Conservation (phyloP, 1,140 invertebrate species). For the Eumeta japonica region DNA sequence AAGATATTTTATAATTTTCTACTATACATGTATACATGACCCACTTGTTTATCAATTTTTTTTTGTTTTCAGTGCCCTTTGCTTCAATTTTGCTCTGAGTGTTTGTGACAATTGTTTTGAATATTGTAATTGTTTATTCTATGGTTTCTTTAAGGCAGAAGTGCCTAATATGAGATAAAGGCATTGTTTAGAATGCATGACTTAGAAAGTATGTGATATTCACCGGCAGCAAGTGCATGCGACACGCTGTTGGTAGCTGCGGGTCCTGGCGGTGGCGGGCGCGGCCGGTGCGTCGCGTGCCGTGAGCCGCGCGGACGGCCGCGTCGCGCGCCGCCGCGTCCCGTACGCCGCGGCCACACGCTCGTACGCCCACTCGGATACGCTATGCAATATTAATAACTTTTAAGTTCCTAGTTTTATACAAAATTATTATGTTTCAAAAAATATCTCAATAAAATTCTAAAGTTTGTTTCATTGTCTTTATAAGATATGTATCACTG, state of each 20-base stretch:
- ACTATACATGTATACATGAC: too few relatives aligned
- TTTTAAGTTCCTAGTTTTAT: background rate
- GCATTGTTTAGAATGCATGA: too few relatives aligned
- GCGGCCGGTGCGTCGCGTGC: constrained; percentile 28
- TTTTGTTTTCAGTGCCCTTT: too few relatives aligned
- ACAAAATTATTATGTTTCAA: background rate
- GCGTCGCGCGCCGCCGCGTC: constrained; percentile 58
- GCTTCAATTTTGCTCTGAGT: background rate
- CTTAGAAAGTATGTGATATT: background rate
- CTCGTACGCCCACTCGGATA: constrained; percentile 17
- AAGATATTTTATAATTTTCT: too few relatives aligned
- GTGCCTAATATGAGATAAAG: too few relatives aligned
- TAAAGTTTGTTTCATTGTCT: background rate
- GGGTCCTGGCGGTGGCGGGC: constrained; percentile 23
- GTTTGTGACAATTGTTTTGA: background rate
- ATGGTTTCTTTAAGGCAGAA: too few relatives aligned
- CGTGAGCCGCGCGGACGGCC: constrained; percentile 69
- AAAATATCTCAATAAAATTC: background rate
- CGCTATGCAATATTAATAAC: constrained; percentile 16
- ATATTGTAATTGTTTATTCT: too few relatives aligned
- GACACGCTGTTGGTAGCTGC: constrained; percentile 21
- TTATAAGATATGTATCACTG: background rate
- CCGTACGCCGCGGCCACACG: constrained; percentile 5
- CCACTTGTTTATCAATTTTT: too few relatives aligned
- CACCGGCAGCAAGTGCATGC: constrained; percentile 18